Percentiles rank a stretch among this genome's conserved stretches.
Conservation (phyloP, 2,888 invertebrate species). For the Desoria tigrina region DNA sequence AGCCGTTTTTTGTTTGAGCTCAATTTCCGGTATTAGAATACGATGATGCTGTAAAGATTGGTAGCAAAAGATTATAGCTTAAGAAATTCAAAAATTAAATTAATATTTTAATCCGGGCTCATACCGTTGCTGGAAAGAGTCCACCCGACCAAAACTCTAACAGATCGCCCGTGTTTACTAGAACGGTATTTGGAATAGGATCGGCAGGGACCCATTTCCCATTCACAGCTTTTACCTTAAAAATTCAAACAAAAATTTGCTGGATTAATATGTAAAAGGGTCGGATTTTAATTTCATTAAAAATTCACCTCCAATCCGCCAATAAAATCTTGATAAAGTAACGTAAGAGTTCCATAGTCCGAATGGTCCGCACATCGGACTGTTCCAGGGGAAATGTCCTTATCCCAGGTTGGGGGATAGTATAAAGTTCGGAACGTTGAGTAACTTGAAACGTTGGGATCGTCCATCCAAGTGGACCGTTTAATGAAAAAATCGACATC, state of each 20-base stretch:
- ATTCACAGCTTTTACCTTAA: background rate
- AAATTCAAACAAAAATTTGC: no score
- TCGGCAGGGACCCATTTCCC: constrained; percentile 56
- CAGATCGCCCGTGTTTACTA: constrained; percentile 76
- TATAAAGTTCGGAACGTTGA: constrained; percentile 71
- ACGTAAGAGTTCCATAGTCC: constrained; percentile 75
- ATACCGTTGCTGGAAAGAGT: constrained; percentile 69
- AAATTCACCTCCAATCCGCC: constrained; percentile 73
- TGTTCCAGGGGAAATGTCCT: constrained; percentile 58
- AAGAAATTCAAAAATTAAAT: background rate
- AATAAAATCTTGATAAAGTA: constrained; percentile 71
- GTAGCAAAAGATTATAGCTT: background rate
- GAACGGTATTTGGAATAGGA: constrained; percentile 73
- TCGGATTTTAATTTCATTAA: no score
- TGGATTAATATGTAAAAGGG: no score
- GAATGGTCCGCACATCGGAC: constrained; percentile 72
- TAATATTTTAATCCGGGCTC: no score
- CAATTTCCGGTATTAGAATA: constrained; percentile 55
- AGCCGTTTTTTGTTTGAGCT: constrained; percentile 39
- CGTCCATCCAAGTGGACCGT: constrained; percentile 29
- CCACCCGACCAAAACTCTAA: constrained; percentile 72
- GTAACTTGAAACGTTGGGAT: constrained; percentile 60
- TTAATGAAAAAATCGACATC: constrained; percentile 44
- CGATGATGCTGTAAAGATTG: constrained; percentile 51
- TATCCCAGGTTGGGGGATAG: constrained; percentile 65